Conservation (phyloP, 2,888 invertebrate species). For the Venusia cambrica region DNA sequence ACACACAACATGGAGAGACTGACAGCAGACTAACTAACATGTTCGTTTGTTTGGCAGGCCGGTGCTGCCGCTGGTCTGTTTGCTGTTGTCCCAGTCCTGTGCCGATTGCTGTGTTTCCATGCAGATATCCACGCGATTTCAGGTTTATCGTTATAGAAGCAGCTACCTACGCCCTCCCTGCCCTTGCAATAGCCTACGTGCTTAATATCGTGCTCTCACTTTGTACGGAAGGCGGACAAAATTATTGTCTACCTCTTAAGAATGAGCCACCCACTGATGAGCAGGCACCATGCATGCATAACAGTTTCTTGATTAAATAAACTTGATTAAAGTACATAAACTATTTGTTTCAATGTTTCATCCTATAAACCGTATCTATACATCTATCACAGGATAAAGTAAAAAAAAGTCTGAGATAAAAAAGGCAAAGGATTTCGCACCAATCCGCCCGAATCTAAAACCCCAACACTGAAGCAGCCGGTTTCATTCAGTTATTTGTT, state of each 20-base stretch:
- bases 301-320: constrained; percentile 51
- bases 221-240: no score
- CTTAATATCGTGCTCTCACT: constrained; percentile 19
- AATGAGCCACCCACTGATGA: constrained; percentile 41
- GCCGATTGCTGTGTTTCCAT: constrained; percentile 76
- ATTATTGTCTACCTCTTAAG: constrained; percentile 32
- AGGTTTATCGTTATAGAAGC: constrained; percentile 55
- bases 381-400: no score
- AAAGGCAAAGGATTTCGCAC: no score
- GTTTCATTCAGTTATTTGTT: no score
- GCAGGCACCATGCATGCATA: constrained; percentile 48
- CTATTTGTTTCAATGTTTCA: no score
- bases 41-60: constrained; percentile 79
- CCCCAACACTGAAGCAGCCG: no score
- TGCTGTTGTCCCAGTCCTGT: constrained; percentile 78
- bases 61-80: constrained; percentile 80
- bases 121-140: constrained; percentile 67
- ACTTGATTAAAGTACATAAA: no score
- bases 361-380: no score
- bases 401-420: no score
- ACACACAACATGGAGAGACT: constrained; percentile 32
- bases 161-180: constrained; percentile 57
- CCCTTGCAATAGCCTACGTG: constrained; percentile 36
- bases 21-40: constrained; percentile 63
- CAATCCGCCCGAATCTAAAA: no score